Base-by-base conservation (phyloP, 2,888 invertebrate species). In the Epinotia demarniana region DNA sequence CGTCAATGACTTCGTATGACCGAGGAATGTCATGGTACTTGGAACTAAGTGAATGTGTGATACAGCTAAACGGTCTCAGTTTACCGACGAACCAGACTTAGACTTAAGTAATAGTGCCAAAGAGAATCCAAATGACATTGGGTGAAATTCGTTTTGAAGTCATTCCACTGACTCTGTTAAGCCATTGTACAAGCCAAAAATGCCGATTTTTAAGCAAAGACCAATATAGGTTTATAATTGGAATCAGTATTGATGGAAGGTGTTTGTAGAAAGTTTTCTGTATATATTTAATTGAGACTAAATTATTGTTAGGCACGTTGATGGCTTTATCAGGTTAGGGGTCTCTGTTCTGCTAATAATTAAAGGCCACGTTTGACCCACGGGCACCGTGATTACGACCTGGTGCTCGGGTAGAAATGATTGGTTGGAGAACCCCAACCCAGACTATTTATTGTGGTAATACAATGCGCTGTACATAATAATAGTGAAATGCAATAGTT, bases 91-190 rank as follows among this genome's bases (percentile, higher is more conserved):
- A 83, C 86, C 85, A 77, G 81, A 90, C 89, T 81, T 89, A 91
- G 89, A 86, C 83, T 79, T 92, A 93, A 92, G 90, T 88, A 90
- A 89, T 91, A 89, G 93, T 94, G 93, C 93, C 93, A 94, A 94
- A 94, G 93, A 93, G 89, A 88, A 89, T 93, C 93, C 93, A 93
- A 93, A 93, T 91, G 88, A 88, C 85, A 84, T 85, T 85, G 84
- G 86, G 85, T 86, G 84, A 87, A 87, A 86, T 86, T 87, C 87
- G 88, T 87, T 81, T 88, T 86, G 86, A 85, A 87, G 89, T 86
- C 92, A 92, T 93, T 93, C 93, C 93, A 91, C 83, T 87, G 84
- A 81, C 81, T 84, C 80, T 79, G 79, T 76, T 79, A 82, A 88
- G 91, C 92, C 91, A 92, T 92, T 86, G 83, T 86, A 77, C 78